These are phyloP conservation scores for Tetrapedia diversipes DNA, from an alignment of 2,888 invertebrate genomes.

Conservation along the genomic window DNA sequence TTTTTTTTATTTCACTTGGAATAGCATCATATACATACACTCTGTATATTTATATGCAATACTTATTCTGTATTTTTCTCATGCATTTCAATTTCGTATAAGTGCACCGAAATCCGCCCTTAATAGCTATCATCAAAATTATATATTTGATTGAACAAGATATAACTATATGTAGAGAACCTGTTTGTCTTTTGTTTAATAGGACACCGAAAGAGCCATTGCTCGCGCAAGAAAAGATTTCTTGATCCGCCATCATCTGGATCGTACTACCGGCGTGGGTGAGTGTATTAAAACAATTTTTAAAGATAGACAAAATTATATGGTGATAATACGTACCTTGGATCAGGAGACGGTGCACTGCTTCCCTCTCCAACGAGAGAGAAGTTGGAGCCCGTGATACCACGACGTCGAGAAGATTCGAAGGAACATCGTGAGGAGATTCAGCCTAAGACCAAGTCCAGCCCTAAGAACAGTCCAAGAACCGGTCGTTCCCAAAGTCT, in stretches of 20 bases:
- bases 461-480: constrained; percentile 86
- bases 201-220: constrained; percentile 80
- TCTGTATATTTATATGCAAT: too few species aligned
- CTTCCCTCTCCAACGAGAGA: constrained; percentile 89
- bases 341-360: constrained; percentile 86
- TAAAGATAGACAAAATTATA: background rate
- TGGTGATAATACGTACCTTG: too few species aligned
- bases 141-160: too few species aligned
- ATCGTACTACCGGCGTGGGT: constrained; percentile 89
- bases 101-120: too few species aligned
- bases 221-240: constrained; percentile 86
- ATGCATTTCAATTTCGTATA: too few species aligned
- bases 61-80: too few species aligned
- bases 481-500: constrained; percentile 88
- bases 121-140: too few species aligned
- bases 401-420: constrained; percentile 85
- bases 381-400: constrained; percentile 88
- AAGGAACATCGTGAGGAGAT: constrained; percentile 80
- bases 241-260: constrained; percentile 88
- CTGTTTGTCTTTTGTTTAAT: too few species aligned
- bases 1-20: too few species aligned
- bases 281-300: constrained; percentile 55
- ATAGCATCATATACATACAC: too few species aligned
- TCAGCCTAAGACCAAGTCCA: constrained; percentile 83
- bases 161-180: too few species aligned